Evolutionary conservation across 2,797 vertebrate genomes (phyloP).

Genomic region (Enteromius paludinosus): DNA sequence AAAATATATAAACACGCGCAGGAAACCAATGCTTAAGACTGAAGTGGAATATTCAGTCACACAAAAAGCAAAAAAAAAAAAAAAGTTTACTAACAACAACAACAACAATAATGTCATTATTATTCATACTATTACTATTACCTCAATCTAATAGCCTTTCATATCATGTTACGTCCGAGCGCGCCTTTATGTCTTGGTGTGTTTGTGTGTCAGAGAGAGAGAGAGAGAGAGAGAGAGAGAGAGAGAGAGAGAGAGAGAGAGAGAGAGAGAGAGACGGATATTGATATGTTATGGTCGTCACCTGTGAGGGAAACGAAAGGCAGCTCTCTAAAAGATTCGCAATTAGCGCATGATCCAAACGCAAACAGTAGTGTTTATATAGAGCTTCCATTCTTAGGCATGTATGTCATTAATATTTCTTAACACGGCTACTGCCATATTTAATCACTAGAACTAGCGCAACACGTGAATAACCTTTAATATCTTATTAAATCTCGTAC

Average conservation of each 20-base stretch:
- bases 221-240: conserved; percentile 6
- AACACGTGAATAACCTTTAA: conserved; percentile 23
- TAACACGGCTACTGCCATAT: neutral
- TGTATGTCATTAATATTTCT: conserved; percentile 1
- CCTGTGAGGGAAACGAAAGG: neutral
- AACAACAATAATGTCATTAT: neutral
- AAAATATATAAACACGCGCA: neutral
- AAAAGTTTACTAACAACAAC: neutral
- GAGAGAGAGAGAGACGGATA: conserved; percentile 1
- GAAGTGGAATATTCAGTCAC: neutral
- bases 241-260: conserved; percentile 16
- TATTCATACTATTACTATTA: neutral
- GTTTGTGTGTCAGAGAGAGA: neutral
- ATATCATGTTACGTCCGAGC: neutral
- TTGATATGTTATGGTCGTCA: conserved; percentile 11
- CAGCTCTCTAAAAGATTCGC: conserved; percentile 2
- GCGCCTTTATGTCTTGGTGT: neutral
- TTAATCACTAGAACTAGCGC: neutral
- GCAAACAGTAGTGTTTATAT: neutral
- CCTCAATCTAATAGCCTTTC: neutral
- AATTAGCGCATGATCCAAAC: neutral
- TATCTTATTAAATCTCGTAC: neutral
- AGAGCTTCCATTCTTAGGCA: neutral
- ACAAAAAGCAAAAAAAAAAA: neutral
- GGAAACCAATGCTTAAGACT: neutral